These are phyloP conservation scores for Drosophila falleni DNA, from an alignment of 2,888 invertebrate species.

Conservation along the genomic window DNA sequence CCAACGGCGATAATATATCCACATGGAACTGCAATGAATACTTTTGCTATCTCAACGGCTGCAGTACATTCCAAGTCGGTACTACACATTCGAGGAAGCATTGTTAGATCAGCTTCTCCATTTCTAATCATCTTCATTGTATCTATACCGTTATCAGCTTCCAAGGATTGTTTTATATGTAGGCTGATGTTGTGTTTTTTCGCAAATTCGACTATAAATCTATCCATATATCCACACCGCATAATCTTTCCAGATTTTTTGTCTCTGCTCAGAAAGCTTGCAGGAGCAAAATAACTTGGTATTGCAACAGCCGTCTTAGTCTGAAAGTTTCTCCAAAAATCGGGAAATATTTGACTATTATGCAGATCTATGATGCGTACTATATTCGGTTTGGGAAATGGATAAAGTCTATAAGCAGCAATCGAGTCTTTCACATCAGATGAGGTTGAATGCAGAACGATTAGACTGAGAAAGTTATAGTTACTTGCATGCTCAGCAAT, in stretches of 20 bases:
- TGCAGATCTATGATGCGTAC: neutral
- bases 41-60: neutral
- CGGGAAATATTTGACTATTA: neutral
- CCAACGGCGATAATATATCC: constrained; percentile 6
- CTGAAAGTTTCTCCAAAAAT: constrained; percentile 2
- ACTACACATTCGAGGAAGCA: neutral
- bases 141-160: neutral
- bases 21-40: constrained; percentile 46
- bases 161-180: neutral
- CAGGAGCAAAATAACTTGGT: neutral
- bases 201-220: constrained; percentile 13
- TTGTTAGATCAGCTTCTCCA: constrained; percentile 21
- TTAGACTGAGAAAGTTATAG: constrained; percentile 4
- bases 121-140: neutral
- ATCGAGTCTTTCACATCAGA: neutral
- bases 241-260: neutral
- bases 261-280: neutral
- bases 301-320: constrained; percentile 6
- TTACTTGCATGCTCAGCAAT: neutral
- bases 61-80: neutral
- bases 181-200: constrained; percentile 27
- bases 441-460: constrained; percentile 21
- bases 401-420: constrained; percentile 6
- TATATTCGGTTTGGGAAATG: constrained; percentile 31
- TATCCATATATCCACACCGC: neutral